Base-by-base conservation (phyloP, 2,113 vertebrate genomes). In the Oenanthe melanoleuca region DNA sequence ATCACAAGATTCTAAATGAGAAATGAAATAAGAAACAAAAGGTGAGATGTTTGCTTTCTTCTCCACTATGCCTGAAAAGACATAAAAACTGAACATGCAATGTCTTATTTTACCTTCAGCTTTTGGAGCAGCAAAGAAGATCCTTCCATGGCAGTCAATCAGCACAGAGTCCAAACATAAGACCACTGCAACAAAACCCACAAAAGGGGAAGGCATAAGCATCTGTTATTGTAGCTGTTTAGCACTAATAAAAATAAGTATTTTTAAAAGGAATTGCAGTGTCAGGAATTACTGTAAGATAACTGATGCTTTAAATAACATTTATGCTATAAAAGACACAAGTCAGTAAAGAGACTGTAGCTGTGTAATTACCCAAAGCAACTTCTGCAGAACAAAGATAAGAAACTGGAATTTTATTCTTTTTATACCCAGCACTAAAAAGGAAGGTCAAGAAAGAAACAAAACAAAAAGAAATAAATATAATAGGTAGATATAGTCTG, bases 161-260 rank as follows among this genome's bases (percentile, higher is more conserved):
- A 98, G 97, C 69, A 98, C 97, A 0, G 98, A 98, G 80, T 99
- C 98, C 92, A 99, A 97, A 96, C 98, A 98, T 42, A 99, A 97
- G 84, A 98, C 96, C 15, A 97, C 99, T 99, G 96, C 33, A 90
- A 97, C 33, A 5, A 6, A 94, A 33, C 13, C 12, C 80, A 84
- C 26, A 87, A 65, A 90, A 59, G 5, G 13, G 33, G 18, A 82
- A 57, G 50, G 14, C 13, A 31, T 55, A 81, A 90, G 22, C 73
- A 80, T 33, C 45, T 84, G 13, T 42, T 82, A 29, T 44, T 71
- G 22, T 33, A 71, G 25, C 11, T 74, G 38, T 57, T 21, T 65
- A 44, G 40, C 19, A 50, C 12, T 25, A 77, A 52, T 18, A 78
- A 80, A 80, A 78, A 73, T 1, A 71, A 52, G 37, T 61, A 50